These are phyloP conservation scores for Falco rusticolus DNA, from an alignment of 2,797 vertebrate species.

Conservation along the genomic window DNA sequence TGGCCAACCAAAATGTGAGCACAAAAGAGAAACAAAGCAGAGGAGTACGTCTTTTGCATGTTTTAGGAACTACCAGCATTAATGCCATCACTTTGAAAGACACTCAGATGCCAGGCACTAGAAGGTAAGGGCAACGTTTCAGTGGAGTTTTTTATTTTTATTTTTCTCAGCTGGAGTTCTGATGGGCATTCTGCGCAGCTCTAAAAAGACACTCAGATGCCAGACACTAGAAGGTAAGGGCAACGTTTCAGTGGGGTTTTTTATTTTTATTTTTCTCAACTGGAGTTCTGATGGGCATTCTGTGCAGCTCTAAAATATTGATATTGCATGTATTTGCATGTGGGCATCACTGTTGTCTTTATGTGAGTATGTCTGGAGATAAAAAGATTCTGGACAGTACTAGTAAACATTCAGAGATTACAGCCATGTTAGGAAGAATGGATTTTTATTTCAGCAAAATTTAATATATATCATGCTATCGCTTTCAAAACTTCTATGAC, in stretches of 20 bases:
- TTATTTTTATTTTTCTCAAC: too few relatives aligned
- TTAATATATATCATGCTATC: not conserved
- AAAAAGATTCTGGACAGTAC: not conserved
- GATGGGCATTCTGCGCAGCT: too few relatives aligned
- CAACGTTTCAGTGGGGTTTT: not conserved
- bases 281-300: not conserved
- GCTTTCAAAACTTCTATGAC: not conserved
- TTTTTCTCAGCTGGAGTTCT: too few relatives aligned
- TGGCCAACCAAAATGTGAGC: not conserved
- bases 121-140: constrained; percentile 64
- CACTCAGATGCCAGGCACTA: not conserved
- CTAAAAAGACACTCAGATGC: not conserved
- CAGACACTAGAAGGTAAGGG: constrained; percentile 59
- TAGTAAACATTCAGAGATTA: not conserved
- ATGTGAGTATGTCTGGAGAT: not conserved
- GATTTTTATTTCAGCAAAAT: not conserved
- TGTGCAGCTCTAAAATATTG: not conserved
- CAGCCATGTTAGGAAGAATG: not conserved
- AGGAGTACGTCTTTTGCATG: not conserved
- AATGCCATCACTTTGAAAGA: not conserved
- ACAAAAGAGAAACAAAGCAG: not conserved
- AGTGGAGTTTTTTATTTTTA: not conserved
- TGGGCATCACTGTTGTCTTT: not conserved
- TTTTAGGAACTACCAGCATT: not conserved
- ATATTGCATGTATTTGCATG: not conserved